Conservation (phyloP, 1,140 invertebrate genomes). For the Drosophila albomicans region DNA sequence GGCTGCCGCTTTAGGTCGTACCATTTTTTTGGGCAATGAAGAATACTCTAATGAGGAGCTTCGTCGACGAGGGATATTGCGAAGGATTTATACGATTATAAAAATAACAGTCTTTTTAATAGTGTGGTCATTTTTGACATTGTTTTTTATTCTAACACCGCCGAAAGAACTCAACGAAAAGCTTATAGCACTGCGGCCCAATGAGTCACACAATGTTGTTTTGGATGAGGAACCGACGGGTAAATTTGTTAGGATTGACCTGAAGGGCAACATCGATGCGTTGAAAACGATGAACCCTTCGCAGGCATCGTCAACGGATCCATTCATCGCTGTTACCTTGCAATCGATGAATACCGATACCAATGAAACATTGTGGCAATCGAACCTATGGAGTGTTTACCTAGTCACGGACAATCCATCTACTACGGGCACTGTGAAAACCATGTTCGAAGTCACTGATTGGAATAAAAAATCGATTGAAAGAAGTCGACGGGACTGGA, state of each 20-base stretch:
- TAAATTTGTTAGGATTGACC: background rate
- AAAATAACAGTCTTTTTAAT: slow-evolving; percentile 5
- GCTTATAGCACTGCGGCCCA: slow-evolving; percentile 1
- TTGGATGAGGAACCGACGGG: background rate
- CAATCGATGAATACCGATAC: background rate
- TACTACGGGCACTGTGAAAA: background rate
- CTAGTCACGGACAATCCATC: background rate
- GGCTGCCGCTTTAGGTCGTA: background rate
- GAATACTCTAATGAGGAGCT: background rate
- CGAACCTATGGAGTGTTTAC: background rate
- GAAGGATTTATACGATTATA: background rate
- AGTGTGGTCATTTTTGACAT: background rate
- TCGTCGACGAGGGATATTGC: background rate
- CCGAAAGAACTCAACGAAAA: background rate
- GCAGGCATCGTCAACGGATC: background rate
- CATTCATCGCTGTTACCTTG: background rate
- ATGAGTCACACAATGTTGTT: background rate
- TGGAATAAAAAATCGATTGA: background rate
- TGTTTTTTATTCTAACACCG: background rate
- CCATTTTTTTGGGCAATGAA: background rate
- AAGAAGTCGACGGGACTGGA: background rate
- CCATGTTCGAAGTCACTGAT: background rate
- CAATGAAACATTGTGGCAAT: slow-evolving; percentile 3
- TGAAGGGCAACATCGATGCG: slow-evolving; percentile 6
- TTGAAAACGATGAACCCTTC: background rate